Evolutionary conservation across 2,888 invertebrate species (phyloP), one percentile per base, ranked within the genome.

Genomic region (Lasioglossum zephyrum): DNA sequence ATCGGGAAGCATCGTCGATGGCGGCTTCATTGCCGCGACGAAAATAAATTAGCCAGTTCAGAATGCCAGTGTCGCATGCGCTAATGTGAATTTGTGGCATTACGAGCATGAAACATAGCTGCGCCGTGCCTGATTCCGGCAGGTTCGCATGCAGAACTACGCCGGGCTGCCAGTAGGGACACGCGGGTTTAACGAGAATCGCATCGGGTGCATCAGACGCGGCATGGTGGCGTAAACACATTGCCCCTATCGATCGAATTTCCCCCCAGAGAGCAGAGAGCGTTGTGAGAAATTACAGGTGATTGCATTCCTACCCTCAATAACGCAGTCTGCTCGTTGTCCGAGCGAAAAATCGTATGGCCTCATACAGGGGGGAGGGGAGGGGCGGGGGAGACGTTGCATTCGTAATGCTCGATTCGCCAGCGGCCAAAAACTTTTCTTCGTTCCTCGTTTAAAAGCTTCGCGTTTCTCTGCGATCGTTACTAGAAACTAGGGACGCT

Each of bases 111-210:
- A 91, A 88, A 81, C 92, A 88, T 90, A 81, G 87, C 89, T 66
- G 79, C 77, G 60, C 85, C 83, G 84, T 87, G 90, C 80, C 88
- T 89, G 91, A 90, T 88, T 88, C 89, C 80, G 87, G 88, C 88
- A 92, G 88, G 90, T 87, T 89, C 88, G 88, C 88, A 89, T 87
- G 90, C 88, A 85, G 85, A 87, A 86, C 89, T 77, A 31, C 80
- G 78, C 81, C 81, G 73, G 79, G 63, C 85, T 89, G 89, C 90
- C 87, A 88, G 88, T 86, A 88, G 88, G 89, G 88, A 85, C 92
- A 87, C 81, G 81, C 85, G 88, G 89, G 89, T 91, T 93, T 92
- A 93, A 93, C 93, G 93, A 92, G 93, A 91, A 93, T 90, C 91
- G 89, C 92, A 92, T 92, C 92, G 91, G 92, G 86, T 92, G 91